Evolutionary conservation across 2,113 vertebrate species (phyloP), one percentile per base, ranked within the genome.

Genomic region (Heloderma charlesbogerti): DNA sequence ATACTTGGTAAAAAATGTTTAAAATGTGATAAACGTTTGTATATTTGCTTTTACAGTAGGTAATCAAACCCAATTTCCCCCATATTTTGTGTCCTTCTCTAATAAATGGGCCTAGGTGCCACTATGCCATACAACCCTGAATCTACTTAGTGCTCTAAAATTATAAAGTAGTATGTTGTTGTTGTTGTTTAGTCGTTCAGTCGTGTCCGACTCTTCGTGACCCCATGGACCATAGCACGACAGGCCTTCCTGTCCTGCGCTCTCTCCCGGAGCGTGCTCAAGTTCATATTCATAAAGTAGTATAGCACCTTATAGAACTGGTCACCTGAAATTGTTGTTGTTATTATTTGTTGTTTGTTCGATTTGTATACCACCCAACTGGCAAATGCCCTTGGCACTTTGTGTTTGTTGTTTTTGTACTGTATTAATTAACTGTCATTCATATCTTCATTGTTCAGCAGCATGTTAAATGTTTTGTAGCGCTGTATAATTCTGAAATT

Each of bases 401-500:
- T 43, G 25, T 20, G 43, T 77, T 54, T 57, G 8, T 60, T 82
- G 54, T 60, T 85, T 85, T 15, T 43, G 6, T 48, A n/a, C 6
- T 86, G 16, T 45, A 81, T 2, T 48, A 29, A 87, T 57, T 77
- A 16, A 60, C 27, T 48, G 9, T 37, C 40, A 66, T 25, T 40
- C 45, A 75, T 45, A 16, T 66, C 40, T 85, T 86, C 4, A 16
- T 27, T 34, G 15, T 81, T 71, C 25, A 48, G 22, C 34, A 40
- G 20, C n/a, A 10, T 78, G 20, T 78, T 66, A 78, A 77, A 66
- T n/a, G 22, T 43, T 34, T 51, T 80, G 27, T 63, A 83, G 29
- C 27, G 37, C 5, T 40, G 37, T 75, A 80, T 89, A 54, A 91
- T 86, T 60, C 9, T 82, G 43, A 92, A 93, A 29, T 81, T 85